Base-by-base conservation (phyloP, 2,797 vertebrate genomes). In the Antennarius maculatus region DNA sequence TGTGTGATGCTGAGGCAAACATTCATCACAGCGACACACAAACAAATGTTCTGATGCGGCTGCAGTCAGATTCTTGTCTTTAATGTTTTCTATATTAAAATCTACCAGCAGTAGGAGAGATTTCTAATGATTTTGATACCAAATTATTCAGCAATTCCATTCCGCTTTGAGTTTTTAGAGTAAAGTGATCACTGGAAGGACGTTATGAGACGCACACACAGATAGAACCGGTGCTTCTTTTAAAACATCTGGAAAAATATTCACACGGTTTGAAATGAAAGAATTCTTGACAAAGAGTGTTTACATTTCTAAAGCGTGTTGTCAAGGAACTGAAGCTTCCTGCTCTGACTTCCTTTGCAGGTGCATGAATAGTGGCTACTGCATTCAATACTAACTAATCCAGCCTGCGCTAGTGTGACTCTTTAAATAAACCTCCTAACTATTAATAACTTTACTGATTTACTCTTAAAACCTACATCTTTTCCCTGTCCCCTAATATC, bases 281-380 rank as follows among this genome's bases (percentile, higher is more conserved):
- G 49, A 6, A 71, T 64, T 62, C 23, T 73, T 53, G 42, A 69
- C 56, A 77, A 55, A 71, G 43, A 48, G 58, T 18, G 66, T 87
- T 77, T 87, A 69, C 71, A 82, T 90, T 86, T 80, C 72, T 88
- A 83, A 80, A 67, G 69, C 74, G 62, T 84, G 81, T 80, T 85
- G 64, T 62, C 87, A 89, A 92, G 92, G 90, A 94, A 93, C 92
- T 77, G 47, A 83, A 76, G 88, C 88, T 92, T 94, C 91, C 90
- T 85, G 91, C 77, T 85, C 82, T 74, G 77, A 92, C 89, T 94
- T 94, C 91, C 93, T 92, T 83, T 84, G 89, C 92, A 93, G 93
- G 91, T 94, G 93, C 67, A 71, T 69, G 49, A 82, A 73, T 82
- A 82, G 71, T 27, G 23, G 49, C 76, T 61, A 53, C 75, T 43